Evolutionary conservation across 2,888 invertebrate species (phyloP).

Genomic region (Druceiella hillmani): DNA sequence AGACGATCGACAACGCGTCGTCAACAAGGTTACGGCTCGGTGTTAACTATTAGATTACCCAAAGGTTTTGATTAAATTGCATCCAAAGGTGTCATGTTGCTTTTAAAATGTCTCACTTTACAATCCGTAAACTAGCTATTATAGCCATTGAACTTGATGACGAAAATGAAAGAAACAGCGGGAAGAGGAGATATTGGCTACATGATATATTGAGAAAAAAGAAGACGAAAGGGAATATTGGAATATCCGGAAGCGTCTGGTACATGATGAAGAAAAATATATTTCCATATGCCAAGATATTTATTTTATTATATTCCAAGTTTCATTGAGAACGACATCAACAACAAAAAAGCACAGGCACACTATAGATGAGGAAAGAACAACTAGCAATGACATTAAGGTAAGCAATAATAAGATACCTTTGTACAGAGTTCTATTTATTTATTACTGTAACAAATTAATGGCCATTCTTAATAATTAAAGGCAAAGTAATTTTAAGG

Average conservation of each 20-base stretch:
- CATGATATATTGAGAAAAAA: slow-evolving; percentile 10
- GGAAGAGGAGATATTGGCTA: slow-evolving; percentile 10
- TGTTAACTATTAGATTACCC: too few relatives aligned
- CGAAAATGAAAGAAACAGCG: slow-evolving; percentile 11
- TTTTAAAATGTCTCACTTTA: slow-evolving; percentile 13
- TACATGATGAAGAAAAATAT: slow-evolving; percentile 14
- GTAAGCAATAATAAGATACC: slow-evolving; percentile 12
- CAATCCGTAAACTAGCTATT: slow-evolving; percentile 13
- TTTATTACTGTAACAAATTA: slow-evolving; percentile 7
- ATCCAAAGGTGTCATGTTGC: slow-evolving; percentile 13
- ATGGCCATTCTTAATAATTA: slow-evolving; percentile 10
- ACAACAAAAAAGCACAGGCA: slow-evolving; percentile 11
- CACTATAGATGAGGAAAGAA: slow-evolving; percentile 9
- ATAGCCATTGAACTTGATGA: slow-evolving; percentile 11
- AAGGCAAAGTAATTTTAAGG: slow-evolving; percentile 12
- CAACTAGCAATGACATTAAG: slow-evolving; percentile 13
- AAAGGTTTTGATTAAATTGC: slow-evolving; percentile 11
- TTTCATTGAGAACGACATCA: too few relatives aligned
- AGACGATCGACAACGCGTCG: slow-evolving; percentile 11
- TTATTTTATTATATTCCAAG: slow-evolving; percentile 9
- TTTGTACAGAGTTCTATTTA: slow-evolving; percentile 3
- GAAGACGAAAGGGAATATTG: slow-evolving; percentile 14
- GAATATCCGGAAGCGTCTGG: slow-evolving; percentile 10
- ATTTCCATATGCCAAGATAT: slow-evolving; percentile 9
- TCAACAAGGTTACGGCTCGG: too few relatives aligned